Evolutionary conservation across 2,888 invertebrate genomes (phyloP).

Genomic region (Tetrapedia diversipes): DNA sequence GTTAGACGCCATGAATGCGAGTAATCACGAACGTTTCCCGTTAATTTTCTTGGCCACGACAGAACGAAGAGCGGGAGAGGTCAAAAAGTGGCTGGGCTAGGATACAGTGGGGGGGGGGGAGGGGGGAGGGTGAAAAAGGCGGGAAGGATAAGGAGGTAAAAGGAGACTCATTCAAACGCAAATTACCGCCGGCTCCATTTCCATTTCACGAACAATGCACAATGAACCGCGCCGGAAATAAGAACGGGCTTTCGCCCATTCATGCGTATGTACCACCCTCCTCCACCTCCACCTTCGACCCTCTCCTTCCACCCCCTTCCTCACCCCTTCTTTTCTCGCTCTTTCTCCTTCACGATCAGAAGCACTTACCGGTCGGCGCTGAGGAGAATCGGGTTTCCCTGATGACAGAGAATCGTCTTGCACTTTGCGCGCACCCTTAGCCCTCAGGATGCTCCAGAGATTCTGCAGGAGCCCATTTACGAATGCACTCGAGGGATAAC

Average conservation of each 20-base stretch:
- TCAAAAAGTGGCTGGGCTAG: constrained; percentile 27
- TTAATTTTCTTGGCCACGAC: constrained; percentile 19
- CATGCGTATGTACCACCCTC: constrained; percentile 52
- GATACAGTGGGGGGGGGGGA: too few relatives aligned
- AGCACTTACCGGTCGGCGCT: constrained; percentile 38
- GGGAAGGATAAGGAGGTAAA: constrained; percentile 51
- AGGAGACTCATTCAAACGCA: constrained; percentile 64
- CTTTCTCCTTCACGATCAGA: constrained; percentile 28
- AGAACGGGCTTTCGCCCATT: constrained; percentile 61
- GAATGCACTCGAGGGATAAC: constrained; percentile 22
- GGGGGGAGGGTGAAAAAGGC: constrained; percentile 56
- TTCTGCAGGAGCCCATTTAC: constrained; percentile 12
- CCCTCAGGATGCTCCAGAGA: neutral
- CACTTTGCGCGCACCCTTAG: constrained; percentile 31
- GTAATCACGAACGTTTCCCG: constrained; percentile 19
- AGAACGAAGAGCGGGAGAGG: constrained; percentile 23
- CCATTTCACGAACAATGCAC: constrained; percentile 68
- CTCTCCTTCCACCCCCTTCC: neutral
- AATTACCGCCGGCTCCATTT: constrained; percentile 66
- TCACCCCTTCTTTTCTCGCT: neutral
- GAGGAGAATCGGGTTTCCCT: constrained; percentile 41
- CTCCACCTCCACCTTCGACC: neutral
- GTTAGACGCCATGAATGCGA: neutral
- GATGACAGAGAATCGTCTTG: constrained; percentile 44
- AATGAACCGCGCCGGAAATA: constrained; percentile 63